Evolutionary conservation across 2,113 vertebrate species (phyloP), one percentile per base, ranked within the genome.

Genomic region (Syrmaticus mikado): DNA sequence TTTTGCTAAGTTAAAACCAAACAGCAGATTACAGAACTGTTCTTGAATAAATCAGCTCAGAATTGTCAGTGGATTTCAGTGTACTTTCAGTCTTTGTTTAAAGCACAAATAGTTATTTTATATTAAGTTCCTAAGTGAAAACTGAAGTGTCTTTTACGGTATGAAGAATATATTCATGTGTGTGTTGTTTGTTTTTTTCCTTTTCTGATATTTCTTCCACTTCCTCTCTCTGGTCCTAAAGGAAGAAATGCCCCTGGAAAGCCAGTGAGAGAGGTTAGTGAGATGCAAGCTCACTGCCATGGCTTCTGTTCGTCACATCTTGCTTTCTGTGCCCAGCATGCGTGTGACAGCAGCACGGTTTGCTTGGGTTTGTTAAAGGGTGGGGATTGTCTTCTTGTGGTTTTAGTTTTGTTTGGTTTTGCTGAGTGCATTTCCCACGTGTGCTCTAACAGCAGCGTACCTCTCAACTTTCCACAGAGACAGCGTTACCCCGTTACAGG

Each of bases 181-280:
- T 97, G 94, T 53, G 52, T 28, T 28, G 25, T 32, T 93, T 90
- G 87, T 97, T 72, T 81, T 38, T 48, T 94, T 90, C 91, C 68
- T 91, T 96, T 96, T 96, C 96, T 97, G 97, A 97, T 97, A 94
- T 95, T 92, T 97, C 67, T 97, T 90, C 93, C 84, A 97, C 97
- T 97, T 96, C 97, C 96, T 96, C 87, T 97, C 94, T 98, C 95
- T 98, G 71, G 98, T 97, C 94, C 97, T 97, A 98, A 98, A 98
- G 97, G 98, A 99, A 99, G 99, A 98, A 98, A 98, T 98, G 97
- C 98, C 98, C 98, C 98, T 98, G 98, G 98, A 98, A 99, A 98
- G 98, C 98, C 99, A 98, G 90, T 99, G 98, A 99, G 98, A 98
- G 98, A 99, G 99, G 99, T 99, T 97, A 99, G 99, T 99, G 98